phyloP scores from a whole-genome alignment of 2,113 vertebrate species.

The Prunella himalayana region DNA sequence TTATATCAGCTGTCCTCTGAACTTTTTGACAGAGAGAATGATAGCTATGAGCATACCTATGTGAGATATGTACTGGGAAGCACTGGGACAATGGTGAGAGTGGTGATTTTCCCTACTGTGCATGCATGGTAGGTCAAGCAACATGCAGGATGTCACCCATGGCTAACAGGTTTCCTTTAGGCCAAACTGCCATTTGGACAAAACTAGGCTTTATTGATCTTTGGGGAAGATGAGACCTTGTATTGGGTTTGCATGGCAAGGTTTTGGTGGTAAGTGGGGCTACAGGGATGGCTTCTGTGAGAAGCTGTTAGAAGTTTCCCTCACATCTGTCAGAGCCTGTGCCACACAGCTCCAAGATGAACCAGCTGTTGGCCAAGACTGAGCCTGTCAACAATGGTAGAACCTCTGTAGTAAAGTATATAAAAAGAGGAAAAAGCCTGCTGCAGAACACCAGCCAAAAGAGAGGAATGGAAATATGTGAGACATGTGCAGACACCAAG shows the following conservation, averaged over 20 bases:
- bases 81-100: neutral
- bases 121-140: neutral
- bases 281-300: neutral
- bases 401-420: neutral
- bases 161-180: neutral
- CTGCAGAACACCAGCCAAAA: neutral
- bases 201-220: neutral
- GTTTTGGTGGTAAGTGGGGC: neutral
- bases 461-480: neutral
- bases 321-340: neutral
- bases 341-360: neutral
- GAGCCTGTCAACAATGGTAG: neutral
- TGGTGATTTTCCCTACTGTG: neutral
- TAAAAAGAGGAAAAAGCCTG: neutral
- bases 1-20: neutral
- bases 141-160: neutral
- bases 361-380: fast-evolving
- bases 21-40: neutral
- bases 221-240: neutral
- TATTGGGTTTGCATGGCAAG: neutral
- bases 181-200: neutral
- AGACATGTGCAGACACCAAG: neutral
- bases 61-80: neutral
- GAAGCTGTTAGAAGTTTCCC: neutral
- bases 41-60: neutral